Evolutionary conservation across 2,888 invertebrate genomes (phyloP).

Genomic region (Arrhopalites spinosus): DNA sequence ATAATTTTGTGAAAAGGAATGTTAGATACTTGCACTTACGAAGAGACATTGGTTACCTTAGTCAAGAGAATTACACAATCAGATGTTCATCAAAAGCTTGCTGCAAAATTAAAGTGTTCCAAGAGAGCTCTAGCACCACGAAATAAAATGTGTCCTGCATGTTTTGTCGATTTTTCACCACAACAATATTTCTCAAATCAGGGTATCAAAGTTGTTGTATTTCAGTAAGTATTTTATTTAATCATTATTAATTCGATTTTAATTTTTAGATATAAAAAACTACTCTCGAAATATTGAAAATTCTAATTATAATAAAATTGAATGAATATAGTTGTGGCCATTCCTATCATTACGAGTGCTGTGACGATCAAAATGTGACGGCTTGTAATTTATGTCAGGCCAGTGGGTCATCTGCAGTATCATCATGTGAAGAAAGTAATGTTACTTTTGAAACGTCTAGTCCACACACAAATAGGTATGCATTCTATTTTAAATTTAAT

Average conservation of each 20-base stretch:
- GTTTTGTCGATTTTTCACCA: slow-evolving; percentile 42
- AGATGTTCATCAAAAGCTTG: slow-evolving; percentile 68
- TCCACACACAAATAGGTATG: slow-evolving; percentile 20
- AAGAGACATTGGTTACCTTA: slow-evolving; percentile 72
- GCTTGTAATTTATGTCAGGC: slow-evolving; percentile 24
- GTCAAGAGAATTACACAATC: slow-evolving; percentile 70
- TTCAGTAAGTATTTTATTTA: slow-evolving; percentile 53
- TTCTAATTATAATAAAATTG: not conserved
- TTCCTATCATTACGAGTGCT: slow-evolving; percentile 56
- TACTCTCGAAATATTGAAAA: not conserved
- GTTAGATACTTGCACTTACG: slow-evolving; percentile 76
- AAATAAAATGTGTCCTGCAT: slow-evolving; percentile 49
- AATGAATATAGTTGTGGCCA: slow-evolving; percentile 56
- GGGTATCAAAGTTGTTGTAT: slow-evolving; percentile 51
- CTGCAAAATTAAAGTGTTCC: slow-evolving; percentile 42
- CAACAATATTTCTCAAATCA: slow-evolving; percentile 31
- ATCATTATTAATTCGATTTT: not conserved
- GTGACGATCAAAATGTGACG: slow-evolving; percentile 32
- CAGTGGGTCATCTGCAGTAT: slow-evolving; percentile 3
- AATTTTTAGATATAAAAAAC: not conserved
- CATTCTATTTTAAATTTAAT: not conserved
- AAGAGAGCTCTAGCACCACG: slow-evolving; percentile 50
- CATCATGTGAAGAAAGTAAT: slow-evolving; percentile 32
- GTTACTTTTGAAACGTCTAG: slow-evolving; percentile 47
- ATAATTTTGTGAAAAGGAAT: slow-evolving; percentile 64